A percentile compares a stretch with the other conserved stretches of the same genome.
phyloP scores from a whole-genome alignment of 2,888 invertebrate genomes.

The Eugnorisma glareosa region DNA sequence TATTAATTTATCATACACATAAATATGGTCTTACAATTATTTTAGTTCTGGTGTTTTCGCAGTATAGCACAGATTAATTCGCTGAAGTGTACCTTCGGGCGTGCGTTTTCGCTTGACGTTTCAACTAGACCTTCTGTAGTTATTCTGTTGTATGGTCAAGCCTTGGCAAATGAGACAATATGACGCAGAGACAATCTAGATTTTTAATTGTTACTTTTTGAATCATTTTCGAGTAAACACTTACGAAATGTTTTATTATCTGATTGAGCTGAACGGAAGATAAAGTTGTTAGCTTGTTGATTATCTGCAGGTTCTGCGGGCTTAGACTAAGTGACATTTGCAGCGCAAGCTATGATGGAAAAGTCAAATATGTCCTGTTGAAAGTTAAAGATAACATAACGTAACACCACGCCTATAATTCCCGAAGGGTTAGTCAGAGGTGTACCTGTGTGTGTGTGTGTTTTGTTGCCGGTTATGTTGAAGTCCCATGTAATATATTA shows the following conservation, averaged over 20 bases:
- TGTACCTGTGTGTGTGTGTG: no score
- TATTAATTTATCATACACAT: no score
- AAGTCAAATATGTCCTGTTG: background rate
- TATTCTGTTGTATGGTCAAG: background rate
- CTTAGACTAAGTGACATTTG: background rate
- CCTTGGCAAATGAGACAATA: slow-evolving; percentile 23
- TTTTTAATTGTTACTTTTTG: slow-evolving; percentile 28
- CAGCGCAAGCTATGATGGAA: accelerated
- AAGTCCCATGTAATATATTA: no score
- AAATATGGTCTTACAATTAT: no score
- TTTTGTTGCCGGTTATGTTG: no score
- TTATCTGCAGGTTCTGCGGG: no score
- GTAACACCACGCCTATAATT: no score
- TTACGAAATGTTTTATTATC: background rate
- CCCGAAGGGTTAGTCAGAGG: no score
- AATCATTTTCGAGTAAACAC: slow-evolving; percentile 5
- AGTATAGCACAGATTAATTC: no score
- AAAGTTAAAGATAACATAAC: no score
- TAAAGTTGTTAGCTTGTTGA: background rate
- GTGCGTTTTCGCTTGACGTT: background rate
- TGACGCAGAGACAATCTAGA: slow-evolving; percentile 26
- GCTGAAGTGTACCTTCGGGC: no score
- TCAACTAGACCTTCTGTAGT: background rate
- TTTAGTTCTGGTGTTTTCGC: no score
- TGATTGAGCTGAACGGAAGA: background rate